A percentile compares a stretch with the other conserved stretches of the same genome.
Evolutionary conservation across 2,113 vertebrate genomes (phyloP).

Genomic region (Cathartes aura): DNA sequence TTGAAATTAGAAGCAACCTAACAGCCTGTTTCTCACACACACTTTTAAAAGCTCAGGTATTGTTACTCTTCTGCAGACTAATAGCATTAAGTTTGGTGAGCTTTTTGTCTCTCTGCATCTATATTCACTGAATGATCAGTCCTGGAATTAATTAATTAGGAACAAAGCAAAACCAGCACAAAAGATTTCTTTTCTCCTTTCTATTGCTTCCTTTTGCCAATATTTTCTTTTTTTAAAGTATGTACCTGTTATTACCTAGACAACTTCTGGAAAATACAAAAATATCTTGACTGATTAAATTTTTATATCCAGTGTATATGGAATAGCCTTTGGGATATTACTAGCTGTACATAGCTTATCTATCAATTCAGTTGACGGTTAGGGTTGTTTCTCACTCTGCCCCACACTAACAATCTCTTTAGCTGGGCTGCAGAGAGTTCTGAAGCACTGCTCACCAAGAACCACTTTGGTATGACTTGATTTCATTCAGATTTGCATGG

Average conservation of each 20-base stretch:
- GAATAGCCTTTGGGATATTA: neutral
- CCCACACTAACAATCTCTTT: neutral
- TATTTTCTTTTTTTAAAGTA: neutral
- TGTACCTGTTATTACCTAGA: neutral
- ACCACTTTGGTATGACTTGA: neutral
- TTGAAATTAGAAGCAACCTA: neutral
- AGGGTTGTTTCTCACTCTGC: neutral
- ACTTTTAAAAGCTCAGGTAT: neutral
- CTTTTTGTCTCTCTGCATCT: neutral
- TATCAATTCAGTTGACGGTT: fast-evolving
- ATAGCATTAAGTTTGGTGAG: neutral
- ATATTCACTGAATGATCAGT: neutral
- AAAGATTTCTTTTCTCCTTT: neutral
- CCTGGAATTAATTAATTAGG: neutral
- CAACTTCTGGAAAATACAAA: neutral
- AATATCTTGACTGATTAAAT: neutral
- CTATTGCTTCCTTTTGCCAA: neutral
- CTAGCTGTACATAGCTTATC: neutral
- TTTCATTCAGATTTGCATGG: neutral
- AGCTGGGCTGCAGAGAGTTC: neutral
- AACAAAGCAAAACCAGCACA: neutral
- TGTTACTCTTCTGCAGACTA: neutral
- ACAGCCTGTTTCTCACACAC: neutral
- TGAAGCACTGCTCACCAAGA: fast-evolving
- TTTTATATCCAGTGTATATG: neutral